Percentiles rank a stretch among this genome's conserved stretches.
phyloP scores from a whole-genome alignment of 2,113 vertebrate species.

The Silurus meridionalis region DNA sequence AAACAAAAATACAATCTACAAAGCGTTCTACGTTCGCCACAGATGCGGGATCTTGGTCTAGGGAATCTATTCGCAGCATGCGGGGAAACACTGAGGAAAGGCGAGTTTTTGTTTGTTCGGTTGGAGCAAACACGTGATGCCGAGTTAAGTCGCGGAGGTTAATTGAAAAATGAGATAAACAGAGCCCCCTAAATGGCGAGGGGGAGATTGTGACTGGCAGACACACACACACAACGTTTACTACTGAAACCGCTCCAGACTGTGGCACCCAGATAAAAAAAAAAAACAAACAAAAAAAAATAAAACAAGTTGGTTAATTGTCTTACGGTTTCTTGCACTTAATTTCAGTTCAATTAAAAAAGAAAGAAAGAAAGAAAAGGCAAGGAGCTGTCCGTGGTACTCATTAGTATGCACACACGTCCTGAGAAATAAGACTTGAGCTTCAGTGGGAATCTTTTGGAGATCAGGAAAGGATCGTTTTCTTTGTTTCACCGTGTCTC shows the following conservation, averaged over 20 bases:
- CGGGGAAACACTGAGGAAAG: constrained; percentile 37
- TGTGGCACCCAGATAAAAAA: constrained; percentile 71
- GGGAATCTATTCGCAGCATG: constrained; percentile 62
- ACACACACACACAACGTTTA: constrained; percentile 64
- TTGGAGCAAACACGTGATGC: constrained; percentile 79
- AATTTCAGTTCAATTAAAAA: constrained; percentile 84
- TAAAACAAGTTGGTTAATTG: constrained; percentile 81
- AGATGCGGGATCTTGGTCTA: constrained; percentile 66
- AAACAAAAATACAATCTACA: constrained; percentile 67
- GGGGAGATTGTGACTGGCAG: constrained; percentile 83
- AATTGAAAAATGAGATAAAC: constrained; percentile 98
- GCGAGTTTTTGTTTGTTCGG: constrained; percentile 80
- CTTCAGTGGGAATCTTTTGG: constrained; percentile 46
- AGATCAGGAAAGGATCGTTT: constrained; percentile 35
- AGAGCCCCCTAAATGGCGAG: constrained; percentile 71
- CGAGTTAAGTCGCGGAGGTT: constrained; percentile 89
- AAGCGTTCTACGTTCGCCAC: constrained; percentile 71
- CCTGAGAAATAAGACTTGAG: constrained; percentile 66
- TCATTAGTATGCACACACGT: constrained; percentile 76
- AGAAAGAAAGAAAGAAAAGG: constrained; percentile 61
- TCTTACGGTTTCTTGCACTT: constrained; percentile 88
- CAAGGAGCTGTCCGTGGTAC: constrained; percentile 73
- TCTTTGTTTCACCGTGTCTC: neutral
- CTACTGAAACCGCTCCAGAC: constrained; percentile 76
- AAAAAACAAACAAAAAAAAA: no score